A percentile compares a stretch with the other conserved stretches of the same genome.
phyloP scores from a whole-genome alignment of 1,140 invertebrate species.

The Magallana ariakensis region DNA sequence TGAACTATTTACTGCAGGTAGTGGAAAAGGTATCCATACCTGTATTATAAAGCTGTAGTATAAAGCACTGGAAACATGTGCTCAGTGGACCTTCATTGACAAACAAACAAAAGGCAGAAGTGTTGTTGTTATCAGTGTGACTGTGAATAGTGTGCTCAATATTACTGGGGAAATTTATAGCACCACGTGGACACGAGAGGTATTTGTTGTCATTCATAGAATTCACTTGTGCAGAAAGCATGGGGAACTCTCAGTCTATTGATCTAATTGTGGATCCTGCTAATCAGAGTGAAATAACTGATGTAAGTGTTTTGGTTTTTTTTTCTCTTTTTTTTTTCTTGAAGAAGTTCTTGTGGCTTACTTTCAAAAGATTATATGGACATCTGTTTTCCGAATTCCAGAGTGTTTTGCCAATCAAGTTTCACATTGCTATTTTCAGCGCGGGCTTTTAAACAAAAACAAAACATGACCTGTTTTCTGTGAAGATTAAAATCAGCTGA shows the following conservation, averaged over 20 bases:
- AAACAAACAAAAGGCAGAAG: neutral
- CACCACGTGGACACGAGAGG: neutral
- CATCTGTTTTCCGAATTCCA: too few species aligned
- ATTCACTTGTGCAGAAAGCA: neutral
- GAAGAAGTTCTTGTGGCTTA: too few species aligned
- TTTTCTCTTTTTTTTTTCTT: too few species aligned
- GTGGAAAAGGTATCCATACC: too few species aligned
- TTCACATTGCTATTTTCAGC: too few species aligned
- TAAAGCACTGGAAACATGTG: neutral
- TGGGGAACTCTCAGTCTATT: neutral
- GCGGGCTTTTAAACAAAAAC: too few species aligned
- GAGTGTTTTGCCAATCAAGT: too few species aligned
- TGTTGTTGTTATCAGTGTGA: neutral
- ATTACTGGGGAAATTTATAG: neutral
- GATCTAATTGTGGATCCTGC: neutral
- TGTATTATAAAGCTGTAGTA: neutral
- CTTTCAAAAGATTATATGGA: too few species aligned
- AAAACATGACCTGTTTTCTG: too few species aligned
- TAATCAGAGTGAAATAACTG: conserved; percentile 10
- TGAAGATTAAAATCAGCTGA: too few species aligned
- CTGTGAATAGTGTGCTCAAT: neutral
- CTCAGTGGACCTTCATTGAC: neutral
- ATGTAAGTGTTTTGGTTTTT: conserved; percentile 3
- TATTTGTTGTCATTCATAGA: neutral
- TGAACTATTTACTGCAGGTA: neutral